Percentiles rank a stretch among this genome's conserved stretches.
phyloP scores from a whole-genome alignment of 2,797 vertebrate species.

The Tolypeutes matacus region DNA sequence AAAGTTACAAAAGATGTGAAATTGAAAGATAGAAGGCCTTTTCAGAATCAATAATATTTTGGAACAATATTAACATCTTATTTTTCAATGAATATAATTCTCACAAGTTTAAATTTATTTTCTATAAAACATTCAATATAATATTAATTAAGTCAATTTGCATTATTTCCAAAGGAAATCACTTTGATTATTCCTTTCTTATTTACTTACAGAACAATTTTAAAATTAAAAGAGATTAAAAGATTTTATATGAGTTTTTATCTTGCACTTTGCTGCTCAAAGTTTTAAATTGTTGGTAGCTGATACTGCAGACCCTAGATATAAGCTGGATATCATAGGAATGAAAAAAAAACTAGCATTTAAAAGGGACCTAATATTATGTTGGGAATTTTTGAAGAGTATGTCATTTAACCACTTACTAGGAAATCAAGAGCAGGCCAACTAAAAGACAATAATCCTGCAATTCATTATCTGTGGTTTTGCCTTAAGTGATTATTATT shows the following conservation, averaged over 20 bases:
- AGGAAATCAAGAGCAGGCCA: background rate
- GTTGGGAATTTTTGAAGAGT: background rate
- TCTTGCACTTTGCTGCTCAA: background rate
- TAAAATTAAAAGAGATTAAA: background rate
- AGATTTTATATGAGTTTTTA: background rate
- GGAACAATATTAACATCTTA: background rate
- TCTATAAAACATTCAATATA: background rate
- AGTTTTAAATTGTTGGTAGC: background rate
- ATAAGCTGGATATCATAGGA: background rate
- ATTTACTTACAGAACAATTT: background rate
- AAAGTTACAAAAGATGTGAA: background rate
- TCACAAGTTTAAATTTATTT: background rate
- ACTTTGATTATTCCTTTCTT: background rate
- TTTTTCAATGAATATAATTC: background rate
- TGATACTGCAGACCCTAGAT: background rate
- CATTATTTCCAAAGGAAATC: background rate
- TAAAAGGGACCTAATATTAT: rapidly evolving
- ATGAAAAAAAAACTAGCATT: background rate
- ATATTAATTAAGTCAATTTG: background rate
- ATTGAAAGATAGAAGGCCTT: background rate
- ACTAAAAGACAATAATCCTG: background rate
- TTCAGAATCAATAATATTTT: background rate
- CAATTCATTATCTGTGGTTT: background rate
- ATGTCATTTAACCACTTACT: background rate
- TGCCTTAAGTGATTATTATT: background rate